Evolutionary conservation across 1,140 invertebrate genomes (phyloP).

Genomic region (Bombus pascuorum): DNA sequence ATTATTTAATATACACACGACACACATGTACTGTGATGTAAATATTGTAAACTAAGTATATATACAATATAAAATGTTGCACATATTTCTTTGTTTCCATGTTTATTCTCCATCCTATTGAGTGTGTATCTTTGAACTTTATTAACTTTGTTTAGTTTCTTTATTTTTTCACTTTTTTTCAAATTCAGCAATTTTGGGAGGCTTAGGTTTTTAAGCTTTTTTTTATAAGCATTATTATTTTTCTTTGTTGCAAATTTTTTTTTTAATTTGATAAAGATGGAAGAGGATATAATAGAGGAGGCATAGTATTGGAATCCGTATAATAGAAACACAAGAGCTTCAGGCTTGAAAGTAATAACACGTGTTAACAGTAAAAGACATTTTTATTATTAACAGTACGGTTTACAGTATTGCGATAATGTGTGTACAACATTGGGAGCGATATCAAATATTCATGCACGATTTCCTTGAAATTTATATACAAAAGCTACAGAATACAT

Average conservation of each 20-base stretch:
- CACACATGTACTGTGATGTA: slow-evolving; percentile 69
- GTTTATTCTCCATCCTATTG: not conserved
- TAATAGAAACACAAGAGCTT: not conserved
- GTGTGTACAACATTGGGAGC: slow-evolving; percentile 34
- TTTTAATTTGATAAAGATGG: not conserved
- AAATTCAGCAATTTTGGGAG: not conserved
- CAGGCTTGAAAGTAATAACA: not conserved
- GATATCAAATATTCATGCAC: slow-evolving; percentile 50
- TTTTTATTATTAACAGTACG: slow-evolving; percentile 73
- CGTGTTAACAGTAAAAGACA: slow-evolving; percentile 66
- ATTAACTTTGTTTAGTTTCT: too few relatives aligned
- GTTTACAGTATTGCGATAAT: slow-evolving; percentile 64
- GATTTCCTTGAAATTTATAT: slow-evolving; percentile 51
- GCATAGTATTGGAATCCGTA: too few relatives aligned
- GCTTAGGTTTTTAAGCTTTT: not conserved
- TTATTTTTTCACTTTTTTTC: not conserved
- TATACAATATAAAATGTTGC: slow-evolving; percentile 68
- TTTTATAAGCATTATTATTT: not conserved
- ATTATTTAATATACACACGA: slow-evolving; percentile 63
- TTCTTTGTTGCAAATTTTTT: not conserved
- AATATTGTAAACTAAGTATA: slow-evolving; percentile 77
- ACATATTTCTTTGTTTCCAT: slow-evolving; percentile 42
- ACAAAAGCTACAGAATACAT: slow-evolving; percentile 59
- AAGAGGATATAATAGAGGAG: too few relatives aligned
- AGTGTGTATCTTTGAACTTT: not conserved